A percentile compares a stretch with the other conserved stretches of the same genome.
Conservation (phyloP, 2,888 invertebrate genomes). For the Euspilapteryx auroguttella region DNA sequence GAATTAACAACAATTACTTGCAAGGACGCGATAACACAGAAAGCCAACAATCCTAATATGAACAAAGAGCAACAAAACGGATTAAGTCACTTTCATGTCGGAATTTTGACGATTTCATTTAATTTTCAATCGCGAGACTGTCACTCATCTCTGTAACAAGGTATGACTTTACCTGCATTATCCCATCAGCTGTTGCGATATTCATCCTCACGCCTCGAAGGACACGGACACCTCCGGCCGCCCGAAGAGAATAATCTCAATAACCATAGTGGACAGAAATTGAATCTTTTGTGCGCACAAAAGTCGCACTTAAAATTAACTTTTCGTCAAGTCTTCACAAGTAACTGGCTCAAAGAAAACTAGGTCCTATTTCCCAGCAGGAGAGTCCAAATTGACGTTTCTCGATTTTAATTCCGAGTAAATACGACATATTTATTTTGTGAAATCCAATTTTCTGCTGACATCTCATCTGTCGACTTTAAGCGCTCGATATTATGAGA, state of each 20-base stretch:
- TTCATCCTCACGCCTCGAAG: constrained; percentile 27
- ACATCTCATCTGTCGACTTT: constrained; percentile 60
- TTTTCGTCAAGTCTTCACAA: constrained; percentile 25
- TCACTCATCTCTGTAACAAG: constrained; percentile 45
- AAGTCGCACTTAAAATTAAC: constrained; percentile 49
- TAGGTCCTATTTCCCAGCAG: constrained; percentile 11
- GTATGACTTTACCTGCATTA: constrained; percentile 18
- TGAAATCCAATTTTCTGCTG: constrained; percentile 62
- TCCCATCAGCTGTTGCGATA: constrained; percentile 18
- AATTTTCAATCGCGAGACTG: constrained; percentile 16
- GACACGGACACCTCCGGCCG: constrained; percentile 14
- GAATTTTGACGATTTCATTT: constrained; percentile 21
- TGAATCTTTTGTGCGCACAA: constrained; percentile 38
- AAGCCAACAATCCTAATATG: constrained; percentile 22
- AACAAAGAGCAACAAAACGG: constrained; percentile 28
- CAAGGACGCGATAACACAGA: constrained; percentile 17
- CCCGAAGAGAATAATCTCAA: constrained; percentile 21
- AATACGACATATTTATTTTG: constrained; percentile 58
- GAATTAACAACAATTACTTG: background rate
- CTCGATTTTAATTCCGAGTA: constrained; percentile 26
- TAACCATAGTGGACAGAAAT: constrained; percentile 33
- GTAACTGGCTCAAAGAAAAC: constrained; percentile 9
- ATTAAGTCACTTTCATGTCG: constrained; percentile 22
- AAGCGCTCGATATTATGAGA: constrained; percentile 42
- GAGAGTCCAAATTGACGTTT: constrained; percentile 16